These are phyloP conservation scores for Nycteola revayana DNA, from an alignment of 2,888 invertebrate species.

Conservation along the genomic window DNA sequence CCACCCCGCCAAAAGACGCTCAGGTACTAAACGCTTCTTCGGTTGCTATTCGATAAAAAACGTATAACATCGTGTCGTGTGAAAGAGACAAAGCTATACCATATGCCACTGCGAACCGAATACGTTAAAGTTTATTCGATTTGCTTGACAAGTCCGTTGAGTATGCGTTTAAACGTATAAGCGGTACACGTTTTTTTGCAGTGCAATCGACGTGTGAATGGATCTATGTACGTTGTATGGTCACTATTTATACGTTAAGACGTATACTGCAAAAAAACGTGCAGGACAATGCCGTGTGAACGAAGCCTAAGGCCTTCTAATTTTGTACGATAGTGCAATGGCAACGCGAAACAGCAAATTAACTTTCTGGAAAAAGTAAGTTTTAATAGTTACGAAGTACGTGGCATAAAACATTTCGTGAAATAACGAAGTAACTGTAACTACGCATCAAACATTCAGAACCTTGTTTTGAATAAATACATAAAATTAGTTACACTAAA, in stretches of 20 bases:
- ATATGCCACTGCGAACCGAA: conserved; percentile 21
- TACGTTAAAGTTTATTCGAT: conserved; percentile 29
- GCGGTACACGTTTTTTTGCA: conserved; percentile 16
- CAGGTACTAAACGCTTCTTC: conserved; percentile 16
- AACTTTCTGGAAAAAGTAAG: too few species aligned
- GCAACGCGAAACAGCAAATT: too few species aligned
- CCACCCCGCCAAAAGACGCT: conserved; percentile 19
- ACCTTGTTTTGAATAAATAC: too few species aligned
- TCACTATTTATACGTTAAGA: conserved; percentile 26
- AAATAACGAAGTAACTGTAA: too few species aligned
- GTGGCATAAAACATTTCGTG: too few species aligned
- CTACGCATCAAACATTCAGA: too few species aligned
- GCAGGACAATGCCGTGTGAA: conserved; percentile 18
- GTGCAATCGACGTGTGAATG: conserved; percentile 23
- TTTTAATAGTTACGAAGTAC: too few species aligned
- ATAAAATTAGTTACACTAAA: too few species aligned
- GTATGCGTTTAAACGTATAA: conserved; percentile 14
- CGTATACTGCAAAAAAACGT: conserved; percentile 25
- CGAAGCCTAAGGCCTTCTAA: conserved; percentile 10
- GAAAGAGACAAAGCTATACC: conserved; percentile 16
- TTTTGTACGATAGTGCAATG: too few species aligned
- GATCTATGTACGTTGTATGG: conserved; percentile 24
- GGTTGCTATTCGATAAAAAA: conserved; percentile 19
- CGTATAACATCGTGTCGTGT: conserved; percentile 17
- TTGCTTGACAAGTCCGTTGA: conserved; percentile 28